Evolutionary conservation across 2,797 vertebrate genomes (phyloP).

Genomic region (Sebastiscus tertius): DNA sequence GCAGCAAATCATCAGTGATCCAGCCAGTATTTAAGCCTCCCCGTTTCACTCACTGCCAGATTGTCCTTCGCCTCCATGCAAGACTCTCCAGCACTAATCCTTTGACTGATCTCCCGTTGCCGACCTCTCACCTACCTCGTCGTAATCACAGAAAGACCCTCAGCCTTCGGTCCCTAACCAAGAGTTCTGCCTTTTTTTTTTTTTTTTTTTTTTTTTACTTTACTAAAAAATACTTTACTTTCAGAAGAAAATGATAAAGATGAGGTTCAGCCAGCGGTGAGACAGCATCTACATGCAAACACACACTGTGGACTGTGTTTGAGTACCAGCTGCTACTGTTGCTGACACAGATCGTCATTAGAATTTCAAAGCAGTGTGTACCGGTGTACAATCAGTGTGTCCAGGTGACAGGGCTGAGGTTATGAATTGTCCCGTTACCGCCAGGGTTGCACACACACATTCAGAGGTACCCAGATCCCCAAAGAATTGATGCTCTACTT

Average conservation of each 20-base stretch:
- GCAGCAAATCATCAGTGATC: too few species aligned
- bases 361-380: background rate
- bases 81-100: too few species aligned
- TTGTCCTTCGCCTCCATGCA: too few species aligned
- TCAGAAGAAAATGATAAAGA: background rate
- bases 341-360: constrained; percentile 10
- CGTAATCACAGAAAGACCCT: too few species aligned
- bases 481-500: constrained; percentile 16
- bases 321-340: constrained; percentile 2
- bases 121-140: too few species aligned
- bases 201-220: background rate
- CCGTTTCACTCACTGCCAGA: too few species aligned
- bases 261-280: too few species aligned
- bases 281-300: too few species aligned
- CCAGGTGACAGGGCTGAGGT: background rate
- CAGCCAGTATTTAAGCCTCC: too few species aligned
- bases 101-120: too few species aligned
- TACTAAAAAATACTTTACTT: background rate
- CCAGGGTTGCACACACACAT: background rate
- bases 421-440: background rate
- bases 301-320: background rate
- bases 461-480: background rate
- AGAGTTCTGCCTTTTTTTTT: too few species aligned
- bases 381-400: background rate
- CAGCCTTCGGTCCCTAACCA: too few species aligned